Percentiles rank a stretch among this genome's conserved stretches.
phyloP scores from a whole-genome alignment of 1,140 invertebrate species.

The Cydia pomonella region DNA sequence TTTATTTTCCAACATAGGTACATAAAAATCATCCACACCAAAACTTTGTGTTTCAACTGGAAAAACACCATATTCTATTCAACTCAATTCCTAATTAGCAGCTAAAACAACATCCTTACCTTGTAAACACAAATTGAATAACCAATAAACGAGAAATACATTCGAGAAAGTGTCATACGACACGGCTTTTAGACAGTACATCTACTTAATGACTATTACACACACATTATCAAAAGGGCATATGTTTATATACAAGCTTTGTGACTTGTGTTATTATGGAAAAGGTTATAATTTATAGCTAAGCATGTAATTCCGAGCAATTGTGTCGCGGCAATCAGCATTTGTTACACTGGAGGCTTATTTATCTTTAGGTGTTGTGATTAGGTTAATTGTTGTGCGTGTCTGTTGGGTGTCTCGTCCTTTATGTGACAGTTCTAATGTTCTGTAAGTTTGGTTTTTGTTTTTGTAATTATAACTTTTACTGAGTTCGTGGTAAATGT shows the following conservation, averaged over 20 bases:
- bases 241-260: background rate
- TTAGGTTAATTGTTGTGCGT: background rate
- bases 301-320: conserved; percentile 4
- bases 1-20: no score
- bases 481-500: background rate
- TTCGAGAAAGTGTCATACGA: conserved; percentile 3
- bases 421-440: conserved; percentile 4
- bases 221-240: background rate
- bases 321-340: conserved; percentile 12
- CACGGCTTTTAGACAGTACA: conserved; percentile 4
- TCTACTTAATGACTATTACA: background rate
- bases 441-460: background rate
- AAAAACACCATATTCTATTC: no score
- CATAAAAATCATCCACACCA: no score
- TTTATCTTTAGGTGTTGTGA: conserved; percentile 19
- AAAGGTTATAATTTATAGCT: conserved; percentile 19
- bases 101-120: background rate
- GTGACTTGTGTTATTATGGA: background rate
- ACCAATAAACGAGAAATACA: background rate
- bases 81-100: background rate
- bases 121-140: conserved; percentile 5
- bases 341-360: conserved; percentile 15
- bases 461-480: background rate
- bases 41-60: no score
- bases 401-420: background rate